phyloP scores from a whole-genome alignment of 2,113 vertebrate genomes.

The Gadus macrocephalus region DNA sequence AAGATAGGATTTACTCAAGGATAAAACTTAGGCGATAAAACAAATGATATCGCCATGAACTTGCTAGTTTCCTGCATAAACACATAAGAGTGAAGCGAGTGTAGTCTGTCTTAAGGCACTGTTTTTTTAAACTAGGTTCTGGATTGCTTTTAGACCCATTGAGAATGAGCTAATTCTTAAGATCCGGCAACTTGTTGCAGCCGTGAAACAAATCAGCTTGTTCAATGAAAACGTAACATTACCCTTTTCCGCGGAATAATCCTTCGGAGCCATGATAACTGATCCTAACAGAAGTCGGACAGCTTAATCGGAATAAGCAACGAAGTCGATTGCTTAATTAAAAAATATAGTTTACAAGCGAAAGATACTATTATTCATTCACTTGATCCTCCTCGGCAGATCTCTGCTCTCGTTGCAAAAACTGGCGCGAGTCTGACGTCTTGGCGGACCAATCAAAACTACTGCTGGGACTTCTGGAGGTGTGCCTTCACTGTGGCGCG shows the following conservation, averaged over 20 bases:
- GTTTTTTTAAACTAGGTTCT: too few species aligned
- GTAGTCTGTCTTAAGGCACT: too few species aligned
- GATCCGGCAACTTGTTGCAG: constrained; percentile 21
- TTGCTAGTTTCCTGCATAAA: too few species aligned
- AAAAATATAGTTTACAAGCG: neutral
- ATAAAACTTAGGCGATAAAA: too few species aligned
- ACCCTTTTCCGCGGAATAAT: constrained; percentile 83
- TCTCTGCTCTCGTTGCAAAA: constrained; percentile 52
- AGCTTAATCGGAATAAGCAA: neutral
- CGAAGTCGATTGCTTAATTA: neutral
- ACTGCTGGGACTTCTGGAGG: constrained; percentile 10
- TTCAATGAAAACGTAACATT: constrained; percentile 7
- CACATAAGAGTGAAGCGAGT: too few species aligned
- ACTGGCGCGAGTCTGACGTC: constrained; percentile 81
- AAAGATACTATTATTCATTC: constrained; percentile 28
- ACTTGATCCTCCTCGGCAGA: constrained; percentile 15
- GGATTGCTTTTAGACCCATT: too few species aligned
- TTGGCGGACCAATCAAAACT: constrained; percentile 58
- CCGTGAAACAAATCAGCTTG: constrained; percentile 16
- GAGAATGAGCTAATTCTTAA: too few species aligned
- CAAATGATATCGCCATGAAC: too few species aligned
- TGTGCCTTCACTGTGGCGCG: constrained; percentile 56
- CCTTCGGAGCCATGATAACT: constrained; percentile 77
- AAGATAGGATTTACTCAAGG: too few species aligned
- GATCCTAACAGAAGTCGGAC: neutral